phyloP scores from a whole-genome alignment of 92 coral and sea anemone species.

The Porites evermanni region DNA sequence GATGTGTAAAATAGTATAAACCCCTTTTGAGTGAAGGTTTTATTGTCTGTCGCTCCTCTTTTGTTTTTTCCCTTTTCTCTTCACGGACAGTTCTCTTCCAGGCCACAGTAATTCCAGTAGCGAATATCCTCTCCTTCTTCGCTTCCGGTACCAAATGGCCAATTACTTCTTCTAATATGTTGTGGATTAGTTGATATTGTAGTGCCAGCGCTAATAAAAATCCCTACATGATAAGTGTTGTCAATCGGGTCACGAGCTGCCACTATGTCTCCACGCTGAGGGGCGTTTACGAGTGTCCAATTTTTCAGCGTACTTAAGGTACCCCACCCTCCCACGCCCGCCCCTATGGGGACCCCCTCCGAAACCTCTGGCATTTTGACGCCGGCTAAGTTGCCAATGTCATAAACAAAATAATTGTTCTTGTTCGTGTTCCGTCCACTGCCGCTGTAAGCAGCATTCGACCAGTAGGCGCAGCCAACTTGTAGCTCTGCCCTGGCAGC shows the following conservation, averaged over 20 bases:
- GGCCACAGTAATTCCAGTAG: too few relatives aligned
- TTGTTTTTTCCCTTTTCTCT: too few relatives aligned
- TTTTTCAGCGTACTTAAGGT: constrained; percentile 3
- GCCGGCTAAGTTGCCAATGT: constrained; percentile 51
- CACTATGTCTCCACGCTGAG: background rate
- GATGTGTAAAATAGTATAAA: too few relatives aligned
- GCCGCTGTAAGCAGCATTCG: constrained; percentile 33
- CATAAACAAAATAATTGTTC: constrained; percentile 53
- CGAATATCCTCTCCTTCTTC: background rate
- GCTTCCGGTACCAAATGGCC: background rate
- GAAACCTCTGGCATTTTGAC: constrained; percentile 52
- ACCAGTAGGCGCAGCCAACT: constrained; percentile 50
- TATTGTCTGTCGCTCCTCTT: too few relatives aligned
- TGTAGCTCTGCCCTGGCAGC: constrained; percentile 32
- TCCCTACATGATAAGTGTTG: constrained; percentile 43
- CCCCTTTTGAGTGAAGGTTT: too few relatives aligned
- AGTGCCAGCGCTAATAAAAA: constrained; percentile 16
- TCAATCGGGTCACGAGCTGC: background rate
- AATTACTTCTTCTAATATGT: constrained; percentile 22
- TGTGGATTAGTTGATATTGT: constrained; percentile 35
- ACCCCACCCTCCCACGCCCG: constrained; percentile 51
- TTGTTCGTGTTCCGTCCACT: constrained; percentile 40
- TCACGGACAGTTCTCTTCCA: too few relatives aligned
- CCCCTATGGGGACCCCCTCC: constrained; percentile 28
- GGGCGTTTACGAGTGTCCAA: background rate